Evolutionary conservation across 92 coral and sea anemone species (phyloP).

Genomic region (Zoanthus solanderi): DNA sequence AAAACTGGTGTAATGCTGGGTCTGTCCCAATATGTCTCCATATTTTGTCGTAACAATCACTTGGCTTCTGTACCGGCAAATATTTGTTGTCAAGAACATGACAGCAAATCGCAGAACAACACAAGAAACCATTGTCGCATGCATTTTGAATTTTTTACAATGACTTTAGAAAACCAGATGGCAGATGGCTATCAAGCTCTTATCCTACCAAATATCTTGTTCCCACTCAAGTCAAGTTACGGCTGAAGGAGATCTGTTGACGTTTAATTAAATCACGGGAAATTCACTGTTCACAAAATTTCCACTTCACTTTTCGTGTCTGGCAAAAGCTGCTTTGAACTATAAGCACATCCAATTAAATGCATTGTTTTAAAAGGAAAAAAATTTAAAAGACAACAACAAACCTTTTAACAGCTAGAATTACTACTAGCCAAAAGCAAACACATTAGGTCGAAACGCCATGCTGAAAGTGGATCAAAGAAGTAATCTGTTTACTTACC

Average conservation of each 20-base stretch:
- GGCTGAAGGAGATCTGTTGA: background rate
- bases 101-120: background rate
- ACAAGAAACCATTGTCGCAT: background rate
- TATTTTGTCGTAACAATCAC: slow-evolving; percentile 22
- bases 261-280: background rate
- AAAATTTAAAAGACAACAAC: slow-evolving; percentile 39
- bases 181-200: background rate
- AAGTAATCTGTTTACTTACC: slow-evolving; percentile 39
- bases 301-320: background rate
- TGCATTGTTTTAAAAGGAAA: slow-evolving; percentile 40
- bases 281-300: background rate
- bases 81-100: slow-evolving; percentile 20
- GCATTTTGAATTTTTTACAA: background rate
- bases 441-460: slow-evolving; percentile 41
- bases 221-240: slow-evolving; percentile 11
- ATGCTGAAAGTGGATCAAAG: slow-evolving; percentile 44
- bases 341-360: slow-evolving; percentile 11
- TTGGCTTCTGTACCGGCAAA: background rate
- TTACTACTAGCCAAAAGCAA: slow-evolving; percentile 35
- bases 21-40: slow-evolving; percentile 36
- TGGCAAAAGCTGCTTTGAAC: background rate
- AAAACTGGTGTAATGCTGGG: slow-evolving; percentile 14
- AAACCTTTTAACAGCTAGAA: slow-evolving; percentile 51
- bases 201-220: background rate
- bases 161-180: background rate